Percentiles rank a stretch among this genome's conserved stretches.
Conservation (phyloP, 2,797 vertebrate species). For the Sardinella longiceps region DNA sequence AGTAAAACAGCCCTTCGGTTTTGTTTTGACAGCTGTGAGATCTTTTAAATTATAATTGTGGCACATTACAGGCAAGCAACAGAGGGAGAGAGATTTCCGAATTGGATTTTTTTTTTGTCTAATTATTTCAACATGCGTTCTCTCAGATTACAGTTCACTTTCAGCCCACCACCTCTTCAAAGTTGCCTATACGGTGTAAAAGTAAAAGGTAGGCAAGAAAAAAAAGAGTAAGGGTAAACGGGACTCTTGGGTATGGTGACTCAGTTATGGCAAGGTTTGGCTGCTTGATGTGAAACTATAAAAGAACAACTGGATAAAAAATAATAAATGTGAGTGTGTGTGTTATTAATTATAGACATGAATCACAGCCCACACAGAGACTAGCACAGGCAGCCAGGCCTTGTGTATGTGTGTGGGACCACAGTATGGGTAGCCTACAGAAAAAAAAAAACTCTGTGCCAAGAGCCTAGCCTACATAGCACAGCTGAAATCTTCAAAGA, state of each 20-base stretch:
- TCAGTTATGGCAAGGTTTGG: slow-evolving; percentile 23
- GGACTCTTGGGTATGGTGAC: background rate
- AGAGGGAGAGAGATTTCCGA: slow-evolving; percentile 18
- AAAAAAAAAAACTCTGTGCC: background rate
- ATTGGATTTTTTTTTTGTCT: background rate
- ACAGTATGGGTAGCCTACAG: background rate
- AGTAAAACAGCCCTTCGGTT: slow-evolving; percentile 2
- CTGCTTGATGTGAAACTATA: slow-evolving; percentile 33
- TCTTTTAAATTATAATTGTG: slow-evolving; percentile 22
- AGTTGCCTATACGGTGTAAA: background rate
- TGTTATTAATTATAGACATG: slow-evolving; percentile 2
- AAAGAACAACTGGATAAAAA: slow-evolving; percentile 33
- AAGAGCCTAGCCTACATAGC: background rate
- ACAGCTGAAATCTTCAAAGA: background rate
- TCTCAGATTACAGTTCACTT: background rate
- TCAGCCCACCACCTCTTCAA: slow-evolving; percentile 11
- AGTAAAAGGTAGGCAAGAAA: slow-evolving; percentile 1
- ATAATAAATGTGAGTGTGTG: slow-evolving; percentile 2
- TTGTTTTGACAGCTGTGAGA: slow-evolving; percentile 24
- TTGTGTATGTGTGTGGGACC: slow-evolving; percentile 1
- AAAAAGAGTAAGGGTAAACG: background rate
- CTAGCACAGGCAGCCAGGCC: background rate
- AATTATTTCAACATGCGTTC: slow-evolving; percentile 16
- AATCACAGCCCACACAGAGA: slow-evolving; percentile 16
- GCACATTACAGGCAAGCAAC: slow-evolving; percentile 15